Evolutionary conservation across 1,140 invertebrate genomes (phyloP), one percentile per base, ranked within the genome.

Genomic region (Sitophilus oryzae): DNA sequence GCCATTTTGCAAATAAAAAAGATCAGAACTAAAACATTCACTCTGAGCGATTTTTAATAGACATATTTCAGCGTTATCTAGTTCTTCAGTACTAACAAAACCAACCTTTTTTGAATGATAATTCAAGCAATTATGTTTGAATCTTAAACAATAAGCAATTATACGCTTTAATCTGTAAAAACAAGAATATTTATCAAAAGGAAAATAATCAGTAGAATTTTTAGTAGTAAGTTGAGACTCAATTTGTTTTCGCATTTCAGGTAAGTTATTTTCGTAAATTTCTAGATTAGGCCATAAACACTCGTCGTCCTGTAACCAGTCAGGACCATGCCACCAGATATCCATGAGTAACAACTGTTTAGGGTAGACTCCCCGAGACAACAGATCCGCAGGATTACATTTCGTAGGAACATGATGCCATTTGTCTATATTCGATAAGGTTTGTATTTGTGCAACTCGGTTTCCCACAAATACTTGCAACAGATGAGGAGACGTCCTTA

Each of bases 381-480:
- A 34, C 11, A 62, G 36, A 54, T 66, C 64, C 18, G 62, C 64
- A 9, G 64, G 64, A 45, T 66, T 66, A 8, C 52, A 34, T 11
- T 22, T 16, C 10, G 34, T 58, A 11, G 5, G 19, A 6, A 60
- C 38, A 30, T 60, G 44, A 11, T 30, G 14, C 61, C 58, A 60
- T 14, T 61, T 9, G 6, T 11, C 10, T 34, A 41, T 38, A n/a
- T 47, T 53, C 36, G 37, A 50, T 2, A 63, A 15, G 25, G 65
- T 58, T 36, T 66, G 65, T 38, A 75, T 71, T 56, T 68, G 37
- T 37, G 50, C 47, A 0, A 73, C 68, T 37, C 71, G 47, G 57
- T 77, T 71, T 0, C 53, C 64, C 1, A 75, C 71, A 61, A 70
- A 75, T 0, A 60, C 63, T 61, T 74, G 69, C 52, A 66, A 64